Base-by-base conservation (phyloP, 2,113 vertebrate species). In the Myrmecobius fasciatus region DNA sequence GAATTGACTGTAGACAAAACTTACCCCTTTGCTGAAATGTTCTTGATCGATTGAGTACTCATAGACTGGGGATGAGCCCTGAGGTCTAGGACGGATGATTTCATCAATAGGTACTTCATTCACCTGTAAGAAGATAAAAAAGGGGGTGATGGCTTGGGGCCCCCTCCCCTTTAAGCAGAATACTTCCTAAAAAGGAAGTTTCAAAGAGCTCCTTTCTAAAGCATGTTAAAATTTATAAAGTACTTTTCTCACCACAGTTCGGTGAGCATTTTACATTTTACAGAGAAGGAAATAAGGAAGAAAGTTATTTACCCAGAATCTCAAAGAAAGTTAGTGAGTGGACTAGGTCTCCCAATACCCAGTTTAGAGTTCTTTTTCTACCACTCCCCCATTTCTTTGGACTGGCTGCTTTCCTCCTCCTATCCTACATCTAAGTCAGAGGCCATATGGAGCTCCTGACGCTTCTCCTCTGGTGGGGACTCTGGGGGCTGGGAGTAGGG, bases 31-130 rank as follows among this genome's bases (percentile, higher is more conserved):
- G 94, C 98, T 98, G 49, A 98, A 98, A 97, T 98, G 98, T n/a
- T 98, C 98, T 8, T 98, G 99, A 52, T 98, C 98, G 94, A 98
- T 49, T 2, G 98, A 97, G 92, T 96, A 99, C 94, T 99, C 99
- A 49, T 99, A 99, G 83, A 99, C 99, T 0, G 99, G 99, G 3
- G 99, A 99, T 25, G 99, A 99, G 91, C 99, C 99, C 93, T 99
- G 99, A 54, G 99, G 99, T 12, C 99, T 99, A 22, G 99, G 99
- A 95, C 99, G 98, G 92, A 99, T 98, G 96, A 97, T 98, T 98
- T 99, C 99, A 0, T 92, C 94, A 97, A 97, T 93, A 24, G 99
- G 98, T 91, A 99, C 99, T 90, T 99, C 99, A 93, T 98, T 99
- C 97, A 99, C 98, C 99, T 99, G 98, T 52, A 11, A n/a, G 56